These are phyloP conservation scores for Zelleria hepariella DNA, from an alignment of 2,888 invertebrate species.

Conservation along the genomic window DNA sequence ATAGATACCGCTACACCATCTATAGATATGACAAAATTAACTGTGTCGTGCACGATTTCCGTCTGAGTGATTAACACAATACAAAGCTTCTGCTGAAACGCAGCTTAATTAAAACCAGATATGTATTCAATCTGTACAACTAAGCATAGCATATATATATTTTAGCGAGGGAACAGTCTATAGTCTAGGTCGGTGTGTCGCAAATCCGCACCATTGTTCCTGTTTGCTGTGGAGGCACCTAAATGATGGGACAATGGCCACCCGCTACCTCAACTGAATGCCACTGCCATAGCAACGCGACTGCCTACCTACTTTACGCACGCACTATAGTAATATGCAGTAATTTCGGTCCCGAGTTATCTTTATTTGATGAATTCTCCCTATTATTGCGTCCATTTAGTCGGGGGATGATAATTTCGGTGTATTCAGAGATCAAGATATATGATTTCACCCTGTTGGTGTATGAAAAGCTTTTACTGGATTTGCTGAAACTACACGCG, in stretches of 20 bases:
- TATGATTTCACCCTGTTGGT: background rate
- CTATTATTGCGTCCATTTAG: background rate
- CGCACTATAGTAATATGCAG: background rate
- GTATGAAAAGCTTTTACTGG: background rate
- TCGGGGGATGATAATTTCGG: background rate
- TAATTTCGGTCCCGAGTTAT: background rate
- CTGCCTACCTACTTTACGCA: background rate
- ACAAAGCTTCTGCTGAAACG: background rate
- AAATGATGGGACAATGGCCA: background rate
- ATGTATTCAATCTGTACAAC: background rate
- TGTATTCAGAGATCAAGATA: background rate
- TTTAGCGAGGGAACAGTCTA: background rate
- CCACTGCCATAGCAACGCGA: slow-evolving; percentile 5
- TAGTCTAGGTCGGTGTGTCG: slow-evolving; percentile 17
- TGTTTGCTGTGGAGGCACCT: background rate
- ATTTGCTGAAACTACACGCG: background rate
- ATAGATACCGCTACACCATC: background rate
- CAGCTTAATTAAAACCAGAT: background rate
- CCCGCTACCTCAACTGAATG: background rate
- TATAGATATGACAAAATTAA: background rate
- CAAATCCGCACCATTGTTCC: slow-evolving; percentile 31
- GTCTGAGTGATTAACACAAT: background rate
- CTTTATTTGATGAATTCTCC: background rate
- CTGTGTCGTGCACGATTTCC: slow-evolving; percentile 1
- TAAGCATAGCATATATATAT: background rate